Percentiles rank a stretch among this genome's conserved stretches.
Conservation (phyloP, 64 coral and sea anemone genomes). For the Stichodactyla mertensii region DNA sequence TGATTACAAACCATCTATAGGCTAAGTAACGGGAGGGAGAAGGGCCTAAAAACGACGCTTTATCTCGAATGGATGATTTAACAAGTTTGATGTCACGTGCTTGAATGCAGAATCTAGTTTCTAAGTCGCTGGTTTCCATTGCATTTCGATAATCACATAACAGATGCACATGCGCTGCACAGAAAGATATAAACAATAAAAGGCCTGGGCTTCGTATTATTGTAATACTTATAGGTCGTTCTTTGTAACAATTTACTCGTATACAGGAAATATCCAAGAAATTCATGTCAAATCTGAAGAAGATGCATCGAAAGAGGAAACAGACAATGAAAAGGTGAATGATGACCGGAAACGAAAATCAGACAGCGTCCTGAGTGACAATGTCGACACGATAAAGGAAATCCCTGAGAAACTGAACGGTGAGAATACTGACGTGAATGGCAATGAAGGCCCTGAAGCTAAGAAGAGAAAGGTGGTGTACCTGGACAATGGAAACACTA, state of each 20-base stretch:
- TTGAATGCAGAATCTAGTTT: too few species aligned
- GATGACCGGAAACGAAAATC: slow-evolving; percentile 76
- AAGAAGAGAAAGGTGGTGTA: slow-evolving; percentile 85
- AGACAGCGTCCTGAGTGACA: slow-evolving; percentile 47
- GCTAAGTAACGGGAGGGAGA: too few species aligned
- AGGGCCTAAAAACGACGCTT: too few species aligned
- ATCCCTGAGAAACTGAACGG: slow-evolving; percentile 44
- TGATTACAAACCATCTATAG: too few species aligned
- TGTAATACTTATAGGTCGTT: too few species aligned
- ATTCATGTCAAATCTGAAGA: slow-evolving; percentile 14
- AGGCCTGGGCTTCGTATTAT: too few species aligned
- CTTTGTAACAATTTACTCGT: not conserved
- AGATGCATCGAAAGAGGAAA: not conserved
- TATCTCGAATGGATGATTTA: too few species aligned
- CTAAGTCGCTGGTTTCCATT: too few species aligned
- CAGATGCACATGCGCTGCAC: too few species aligned
- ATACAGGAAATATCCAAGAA: not conserved
- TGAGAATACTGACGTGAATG: slow-evolving; percentile 83
- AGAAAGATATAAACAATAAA: too few species aligned
- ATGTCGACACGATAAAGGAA: slow-evolving; percentile 44
- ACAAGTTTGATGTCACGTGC: too few species aligned
- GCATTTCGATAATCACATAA: too few species aligned
- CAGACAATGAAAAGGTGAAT: slow-evolving; percentile 18
- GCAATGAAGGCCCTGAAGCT: slow-evolving; percentile 75
- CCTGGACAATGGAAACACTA: slow-evolving; percentile 51